phyloP scores from a whole-genome alignment of 2,888 invertebrate genomes.

The Helleia helle region DNA sequence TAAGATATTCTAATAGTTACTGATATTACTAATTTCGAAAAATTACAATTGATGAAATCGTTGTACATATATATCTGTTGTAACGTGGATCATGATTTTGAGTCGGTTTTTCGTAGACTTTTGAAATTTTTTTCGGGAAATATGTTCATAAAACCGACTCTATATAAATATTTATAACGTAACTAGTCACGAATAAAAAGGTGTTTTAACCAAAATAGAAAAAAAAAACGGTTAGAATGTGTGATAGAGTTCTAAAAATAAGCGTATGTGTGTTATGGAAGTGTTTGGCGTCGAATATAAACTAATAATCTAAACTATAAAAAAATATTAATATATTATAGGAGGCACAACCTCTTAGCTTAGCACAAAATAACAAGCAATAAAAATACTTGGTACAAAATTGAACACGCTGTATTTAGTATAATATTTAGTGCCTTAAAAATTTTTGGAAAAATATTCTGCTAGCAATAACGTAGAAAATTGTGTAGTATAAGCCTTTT shows the following conservation, averaged over 20 bases:
- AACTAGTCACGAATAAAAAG: conserved; percentile 46
- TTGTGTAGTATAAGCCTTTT: too few relatives aligned
- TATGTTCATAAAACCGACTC: conserved; percentile 30
- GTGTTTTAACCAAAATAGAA: conserved; percentile 1
- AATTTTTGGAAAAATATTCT: too few relatives aligned
- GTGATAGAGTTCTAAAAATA: neutral
- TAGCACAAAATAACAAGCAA: conserved; percentile 11
- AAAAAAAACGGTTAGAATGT: neutral
- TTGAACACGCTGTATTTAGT: neutral
- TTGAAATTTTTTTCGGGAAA: conserved; percentile 41
- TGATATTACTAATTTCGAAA: conserved; percentile 7
- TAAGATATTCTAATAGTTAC: too few relatives aligned
- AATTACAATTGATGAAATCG: neutral
- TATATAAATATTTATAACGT: conserved; percentile 29
- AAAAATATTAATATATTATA: conserved; percentile 2
- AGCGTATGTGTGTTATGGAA: too few relatives aligned
- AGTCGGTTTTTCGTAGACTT: conserved; percentile 23
- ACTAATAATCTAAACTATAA: too few relatives aligned
- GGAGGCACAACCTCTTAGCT: conserved; percentile 20
- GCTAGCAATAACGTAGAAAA: conserved; percentile 5
- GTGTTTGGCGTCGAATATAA: too few relatives aligned
- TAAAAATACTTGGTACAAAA: conserved; percentile 10
- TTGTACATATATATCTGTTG: conserved; percentile 7
- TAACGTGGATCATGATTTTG: conserved; percentile 29
- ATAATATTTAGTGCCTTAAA: neutral